These are phyloP conservation scores for Brotula barbata DNA, from an alignment of 2,797 vertebrate species.

Conservation along the genomic window DNA sequence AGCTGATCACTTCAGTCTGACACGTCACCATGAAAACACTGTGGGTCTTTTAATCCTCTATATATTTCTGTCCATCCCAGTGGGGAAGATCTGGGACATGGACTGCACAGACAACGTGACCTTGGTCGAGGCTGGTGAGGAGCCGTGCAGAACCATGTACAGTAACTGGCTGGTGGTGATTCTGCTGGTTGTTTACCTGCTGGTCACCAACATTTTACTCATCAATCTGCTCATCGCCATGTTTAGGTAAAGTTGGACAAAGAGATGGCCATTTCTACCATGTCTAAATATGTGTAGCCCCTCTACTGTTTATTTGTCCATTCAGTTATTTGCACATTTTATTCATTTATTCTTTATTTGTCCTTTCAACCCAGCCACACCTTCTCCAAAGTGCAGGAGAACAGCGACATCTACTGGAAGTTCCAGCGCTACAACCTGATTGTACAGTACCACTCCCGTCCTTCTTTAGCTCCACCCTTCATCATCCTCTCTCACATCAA, in stretches of 20 bases:
- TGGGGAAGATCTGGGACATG: slow-evolving; percentile 69
- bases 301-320: too few relatives aligned
- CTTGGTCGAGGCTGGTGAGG: slow-evolving; percentile 65
- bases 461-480: slow-evolving; percentile 87
- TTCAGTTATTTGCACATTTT: too few relatives aligned
- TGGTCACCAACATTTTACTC: slow-evolving; percentile 91
- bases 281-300: too few relatives aligned
- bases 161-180: slow-evolving; percentile 91
- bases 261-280: not conserved
- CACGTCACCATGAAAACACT: not conserved
- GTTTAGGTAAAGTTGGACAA: slow-evolving; percentile 82
- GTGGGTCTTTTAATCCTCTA: not conserved
- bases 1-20: too few relatives aligned
- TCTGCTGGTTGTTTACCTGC: slow-evolving; percentile 85
- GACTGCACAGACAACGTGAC: slow-evolving; percentile 79
- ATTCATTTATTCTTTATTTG: not conserved
- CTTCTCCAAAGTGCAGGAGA: slow-evolving; percentile 86
- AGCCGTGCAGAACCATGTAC: slow-evolving; percentile 78
- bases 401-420: slow-evolving; percentile 92
- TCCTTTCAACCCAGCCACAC: slow-evolving; percentile 79
- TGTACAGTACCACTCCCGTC: slow-evolving; percentile 87
- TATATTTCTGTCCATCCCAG: slow-evolving; percentile 57
- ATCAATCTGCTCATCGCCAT: slow-evolving; percentile 92
- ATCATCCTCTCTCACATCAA: slow-evolving; percentile 88
- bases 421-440: slow-evolving; percentile 91